Conservation (phyloP, 2,113 vertebrate genomes). For the Echinops telfairi region DNA sequence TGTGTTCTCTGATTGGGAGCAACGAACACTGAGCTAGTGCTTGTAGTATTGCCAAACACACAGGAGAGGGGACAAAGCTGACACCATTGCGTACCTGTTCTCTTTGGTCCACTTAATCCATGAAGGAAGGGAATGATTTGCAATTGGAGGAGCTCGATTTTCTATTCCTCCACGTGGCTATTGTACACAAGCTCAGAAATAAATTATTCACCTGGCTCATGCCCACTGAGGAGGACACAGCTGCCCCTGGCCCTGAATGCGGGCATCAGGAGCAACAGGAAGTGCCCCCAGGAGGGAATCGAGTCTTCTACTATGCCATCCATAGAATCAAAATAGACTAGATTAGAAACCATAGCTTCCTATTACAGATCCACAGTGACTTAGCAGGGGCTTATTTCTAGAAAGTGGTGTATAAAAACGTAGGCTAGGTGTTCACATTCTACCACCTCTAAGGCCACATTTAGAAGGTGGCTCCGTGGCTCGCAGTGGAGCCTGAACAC, state of each 20-base stretch:
- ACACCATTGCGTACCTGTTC: not conserved
- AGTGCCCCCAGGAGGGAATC: not conserved
- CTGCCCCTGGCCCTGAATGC: not conserved
- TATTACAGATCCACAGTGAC: not conserved
- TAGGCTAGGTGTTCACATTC: not conserved
- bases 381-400: not conserved
- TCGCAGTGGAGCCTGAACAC: not conserved
- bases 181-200: not conserved
- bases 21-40: not conserved
- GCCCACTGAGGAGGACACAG: not conserved
- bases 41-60: not conserved
- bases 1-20: not conserved
- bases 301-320: not conserved
- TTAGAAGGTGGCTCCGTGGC: not conserved
- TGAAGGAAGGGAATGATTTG: not conserved
- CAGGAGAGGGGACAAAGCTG: not conserved
- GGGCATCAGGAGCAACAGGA: not conserved
- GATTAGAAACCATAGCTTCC: not conserved
- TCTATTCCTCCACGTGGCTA: accelerated
- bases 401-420: not conserved
- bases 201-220: not conserved
- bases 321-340: not conserved
- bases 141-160: not conserved
- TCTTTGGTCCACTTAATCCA: not conserved
- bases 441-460: not conserved